A percentile compares a stretch with the other conserved stretches of the same genome.
phyloP scores from a whole-genome alignment of 2,888 invertebrate species.

The Metallyticus violacea region DNA sequence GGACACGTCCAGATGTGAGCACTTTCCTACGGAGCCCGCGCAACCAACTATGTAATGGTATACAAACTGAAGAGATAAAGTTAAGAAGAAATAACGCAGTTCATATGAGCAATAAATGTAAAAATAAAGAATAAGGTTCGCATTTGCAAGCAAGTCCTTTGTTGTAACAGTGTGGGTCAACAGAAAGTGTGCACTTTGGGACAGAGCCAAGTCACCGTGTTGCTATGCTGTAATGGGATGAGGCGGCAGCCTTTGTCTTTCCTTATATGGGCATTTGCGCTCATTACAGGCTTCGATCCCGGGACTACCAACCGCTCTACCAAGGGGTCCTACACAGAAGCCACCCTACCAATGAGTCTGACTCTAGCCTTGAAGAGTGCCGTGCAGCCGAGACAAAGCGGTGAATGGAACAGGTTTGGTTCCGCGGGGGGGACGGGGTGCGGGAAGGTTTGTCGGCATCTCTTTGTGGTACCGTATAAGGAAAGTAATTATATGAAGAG shows the following conservation, averaged over 20 bases:
- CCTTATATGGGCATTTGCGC: constrained; percentile 11
- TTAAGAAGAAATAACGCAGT: too few relatives aligned
- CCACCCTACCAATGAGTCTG: too few relatives aligned
- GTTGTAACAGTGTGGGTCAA: not conserved
- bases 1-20: not conserved
- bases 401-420: constrained; percentile 9
- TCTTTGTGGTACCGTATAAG: constrained; percentile 28
- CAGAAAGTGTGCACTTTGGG: not conserved
- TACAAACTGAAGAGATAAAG: too few relatives aligned
- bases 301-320: too few relatives aligned
- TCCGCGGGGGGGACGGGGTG: constrained; percentile 1
- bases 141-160: too few relatives aligned
- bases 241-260: constrained; percentile 18
- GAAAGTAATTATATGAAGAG: constrained; percentile 26
- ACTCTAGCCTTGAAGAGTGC: not conserved
- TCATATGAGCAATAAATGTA: too few relatives aligned
- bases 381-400: not conserved
- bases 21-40: too few relatives aligned
- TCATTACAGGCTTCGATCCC: not conserved
- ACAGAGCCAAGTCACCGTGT: constrained; percentile 1
- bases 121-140: too few relatives aligned
- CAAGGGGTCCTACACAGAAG: too few relatives aligned
- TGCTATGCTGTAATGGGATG: not conserved
- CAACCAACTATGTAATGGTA: too few relatives aligned
- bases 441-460: not conserved